Conservation (phyloP, 2,888 invertebrate species). For the Philonicus albiceps region DNA sequence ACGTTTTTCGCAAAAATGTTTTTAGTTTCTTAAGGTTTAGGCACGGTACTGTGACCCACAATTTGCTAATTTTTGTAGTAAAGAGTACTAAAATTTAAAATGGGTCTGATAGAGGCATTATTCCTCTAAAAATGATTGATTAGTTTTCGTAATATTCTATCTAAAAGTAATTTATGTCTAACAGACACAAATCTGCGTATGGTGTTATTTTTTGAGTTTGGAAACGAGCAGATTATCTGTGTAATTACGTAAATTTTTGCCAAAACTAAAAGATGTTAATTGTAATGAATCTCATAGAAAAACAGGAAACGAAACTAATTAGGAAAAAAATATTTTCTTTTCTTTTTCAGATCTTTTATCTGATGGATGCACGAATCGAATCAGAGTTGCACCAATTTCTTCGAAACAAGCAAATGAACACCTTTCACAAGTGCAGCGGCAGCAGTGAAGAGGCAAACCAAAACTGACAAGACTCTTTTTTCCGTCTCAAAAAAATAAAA, state of each 20-base stretch:
- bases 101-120: too few relatives aligned
- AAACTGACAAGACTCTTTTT: not conserved
- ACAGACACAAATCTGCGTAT: not conserved
- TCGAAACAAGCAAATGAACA: not conserved
- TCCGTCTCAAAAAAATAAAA: not conserved
- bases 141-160: too few relatives aligned
- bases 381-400: not conserved
- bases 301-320: not conserved
- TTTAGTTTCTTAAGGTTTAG: too few relatives aligned
- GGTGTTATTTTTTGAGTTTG: not conserved
- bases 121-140: too few relatives aligned
- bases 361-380: not conserved
- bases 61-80: too few relatives aligned
- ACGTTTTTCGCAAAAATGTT: too few relatives aligned
- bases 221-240: not conserved
- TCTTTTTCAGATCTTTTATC: not conserved
- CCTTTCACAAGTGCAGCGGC: slow-evolving; percentile 11
- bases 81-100: too few relatives aligned
- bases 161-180: too few relatives aligned
- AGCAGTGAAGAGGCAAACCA: not conserved
- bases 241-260: not conserved
- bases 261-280: not conserved
- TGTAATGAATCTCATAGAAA: not conserved
- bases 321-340: not conserved
- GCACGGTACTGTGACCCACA: too few relatives aligned